Percentiles rank a stretch among this genome's conserved stretches.
Evolutionary conservation across 2,797 vertebrate species (phyloP).

Genomic region (Holocentrus rufus): DNA sequence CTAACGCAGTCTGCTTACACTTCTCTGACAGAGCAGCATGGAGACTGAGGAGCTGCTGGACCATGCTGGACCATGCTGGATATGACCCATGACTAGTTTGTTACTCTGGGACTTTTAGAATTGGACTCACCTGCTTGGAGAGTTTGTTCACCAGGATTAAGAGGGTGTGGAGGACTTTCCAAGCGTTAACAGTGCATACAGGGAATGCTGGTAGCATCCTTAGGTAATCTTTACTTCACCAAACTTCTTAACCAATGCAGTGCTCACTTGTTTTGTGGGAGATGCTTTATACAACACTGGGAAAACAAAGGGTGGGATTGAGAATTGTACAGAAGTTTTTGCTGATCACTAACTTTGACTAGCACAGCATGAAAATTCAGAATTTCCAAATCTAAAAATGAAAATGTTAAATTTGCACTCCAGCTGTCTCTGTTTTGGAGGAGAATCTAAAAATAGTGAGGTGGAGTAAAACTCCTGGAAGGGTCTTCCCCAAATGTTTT

Average conservation of each 20-base stretch:
- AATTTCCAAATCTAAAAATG: conserved; percentile 1
- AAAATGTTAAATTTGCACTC: neutral
- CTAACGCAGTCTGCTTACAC: conserved; percentile 47
- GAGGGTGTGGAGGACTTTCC: conserved; percentile 37
- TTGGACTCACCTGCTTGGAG: conserved; percentile 29
- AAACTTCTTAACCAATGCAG: conserved; percentile 26
- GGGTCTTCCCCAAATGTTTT: conserved; percentile 46
- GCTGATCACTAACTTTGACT: neutral
- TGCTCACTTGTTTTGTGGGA: conserved; percentile 30
- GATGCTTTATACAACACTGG: neutral
- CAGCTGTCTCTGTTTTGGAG: conserved; percentile 16
- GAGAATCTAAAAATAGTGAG: conserved; percentile 16
- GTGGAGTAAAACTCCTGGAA: conserved; percentile 27
- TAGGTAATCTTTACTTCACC: conserved; percentile 72
- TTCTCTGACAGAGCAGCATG: conserved; percentile 48
- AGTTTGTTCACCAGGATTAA: conserved; percentile 50
- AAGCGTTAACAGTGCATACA: conserved; percentile 40
- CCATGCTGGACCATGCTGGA: conserved; percentile 48
- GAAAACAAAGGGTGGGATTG: neutral
- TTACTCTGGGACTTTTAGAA: conserved; percentile 24
- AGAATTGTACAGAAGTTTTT: neutral
- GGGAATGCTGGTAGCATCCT: conserved; percentile 47
- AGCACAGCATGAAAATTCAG: neutral
- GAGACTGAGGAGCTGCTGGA: conserved; percentile 42
- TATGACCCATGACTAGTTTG: conserved; percentile 25